phyloP scores from a whole-genome alignment of 2,113 vertebrate genomes.

The Variabilichromis moorii region DNA sequence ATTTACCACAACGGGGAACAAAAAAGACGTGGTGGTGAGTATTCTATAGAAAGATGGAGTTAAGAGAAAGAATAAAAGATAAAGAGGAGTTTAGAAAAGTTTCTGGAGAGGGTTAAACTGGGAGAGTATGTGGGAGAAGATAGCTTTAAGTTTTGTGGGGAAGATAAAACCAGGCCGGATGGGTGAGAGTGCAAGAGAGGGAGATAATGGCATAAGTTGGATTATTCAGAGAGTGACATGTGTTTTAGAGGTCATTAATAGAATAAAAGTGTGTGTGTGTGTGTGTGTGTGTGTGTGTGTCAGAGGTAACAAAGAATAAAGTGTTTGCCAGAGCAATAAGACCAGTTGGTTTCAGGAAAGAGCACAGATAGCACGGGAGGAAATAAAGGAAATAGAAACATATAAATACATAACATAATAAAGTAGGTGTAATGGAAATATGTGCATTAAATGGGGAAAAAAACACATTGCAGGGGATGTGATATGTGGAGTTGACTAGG shows the following conservation, averaged over 20 bases:
- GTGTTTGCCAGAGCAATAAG: not conserved
- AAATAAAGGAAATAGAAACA: not conserved
- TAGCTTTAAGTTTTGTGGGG: not conserved
- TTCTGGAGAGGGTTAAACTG: not conserved
- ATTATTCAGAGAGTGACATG: not conserved
- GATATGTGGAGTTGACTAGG: not conserved
- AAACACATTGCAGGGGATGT: not conserved
- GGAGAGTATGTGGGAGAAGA: not conserved
- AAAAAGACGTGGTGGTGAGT: not conserved
- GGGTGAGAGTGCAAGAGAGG: not conserved
- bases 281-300: not conserved
- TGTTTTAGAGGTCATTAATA: constrained; percentile 9
- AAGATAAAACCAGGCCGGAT: not conserved
- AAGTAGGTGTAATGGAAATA: not conserved
- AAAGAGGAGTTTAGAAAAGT: not conserved
- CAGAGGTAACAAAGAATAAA: not conserved
- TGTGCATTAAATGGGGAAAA: not conserved
- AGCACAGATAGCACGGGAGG: not conserved
- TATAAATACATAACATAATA: not conserved
- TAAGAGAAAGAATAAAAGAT: not conserved
- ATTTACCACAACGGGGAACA: not conserved
- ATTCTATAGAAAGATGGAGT: not conserved
- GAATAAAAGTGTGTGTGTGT: not conserved
- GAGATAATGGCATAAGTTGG: not conserved
- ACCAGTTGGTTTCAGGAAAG: not conserved